Conservation (phyloP, 2,888 invertebrate genomes). For the Tenthredo notha region DNA sequence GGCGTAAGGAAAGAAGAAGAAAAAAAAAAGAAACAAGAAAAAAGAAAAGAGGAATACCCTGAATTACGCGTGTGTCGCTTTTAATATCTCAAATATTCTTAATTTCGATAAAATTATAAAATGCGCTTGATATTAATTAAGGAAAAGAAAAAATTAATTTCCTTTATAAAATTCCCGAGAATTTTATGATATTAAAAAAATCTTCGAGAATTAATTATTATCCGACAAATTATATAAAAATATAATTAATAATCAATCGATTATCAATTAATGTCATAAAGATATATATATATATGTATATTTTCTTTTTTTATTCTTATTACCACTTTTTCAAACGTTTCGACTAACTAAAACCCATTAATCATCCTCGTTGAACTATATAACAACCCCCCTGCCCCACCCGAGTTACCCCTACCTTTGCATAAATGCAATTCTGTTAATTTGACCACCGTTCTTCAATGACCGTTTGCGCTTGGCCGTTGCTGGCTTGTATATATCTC, state of each 20-base stretch:
- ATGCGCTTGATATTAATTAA: neutral
- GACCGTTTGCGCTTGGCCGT: neutral
- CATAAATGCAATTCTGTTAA: conserved; percentile 14
- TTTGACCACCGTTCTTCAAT: neutral
- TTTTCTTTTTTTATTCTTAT: neutral
- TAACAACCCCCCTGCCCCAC: too few species aligned
- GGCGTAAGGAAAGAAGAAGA: neutral
- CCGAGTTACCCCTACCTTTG: neutral
- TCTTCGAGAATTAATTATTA: neutral
- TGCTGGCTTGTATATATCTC: neutral
- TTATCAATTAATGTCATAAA: neutral
- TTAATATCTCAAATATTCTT: neutral
- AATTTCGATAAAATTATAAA: neutral
- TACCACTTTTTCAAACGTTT: neutral
- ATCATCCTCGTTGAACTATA: neutral
- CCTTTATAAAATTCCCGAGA: neutral
- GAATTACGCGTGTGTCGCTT: neutral
- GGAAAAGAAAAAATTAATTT: neutral
- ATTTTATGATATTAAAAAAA: neutral
- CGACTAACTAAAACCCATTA: neutral
- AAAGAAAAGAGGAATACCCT: neutral
- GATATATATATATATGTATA: too few species aligned
- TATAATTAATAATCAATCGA: neutral
- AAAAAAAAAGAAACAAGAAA: neutral
- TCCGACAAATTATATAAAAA: neutral